phyloP scores from a whole-genome alignment of 2,113 vertebrate genomes.

The Bufo bufo region DNA sequence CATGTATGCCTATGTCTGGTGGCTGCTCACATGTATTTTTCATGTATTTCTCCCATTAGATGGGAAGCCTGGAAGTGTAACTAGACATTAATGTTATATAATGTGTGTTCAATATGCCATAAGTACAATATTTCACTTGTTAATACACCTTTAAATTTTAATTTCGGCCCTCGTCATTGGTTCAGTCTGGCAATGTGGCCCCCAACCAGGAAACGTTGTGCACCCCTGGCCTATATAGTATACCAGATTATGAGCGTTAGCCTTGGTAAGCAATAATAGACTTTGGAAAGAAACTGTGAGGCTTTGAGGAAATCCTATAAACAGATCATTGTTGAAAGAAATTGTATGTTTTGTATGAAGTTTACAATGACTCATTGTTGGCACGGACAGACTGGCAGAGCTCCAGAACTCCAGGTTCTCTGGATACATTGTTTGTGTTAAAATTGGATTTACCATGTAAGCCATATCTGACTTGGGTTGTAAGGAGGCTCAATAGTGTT shows the following conservation, averaged over 20 bases:
- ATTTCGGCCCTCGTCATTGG: too few relatives aligned
- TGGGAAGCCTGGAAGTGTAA: too few relatives aligned
- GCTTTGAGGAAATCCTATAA: conserved; percentile 11
- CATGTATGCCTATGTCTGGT: too few relatives aligned
- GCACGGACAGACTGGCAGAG: conserved; percentile 6
- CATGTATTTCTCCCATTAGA: too few relatives aligned
- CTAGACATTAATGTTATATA: too few relatives aligned
- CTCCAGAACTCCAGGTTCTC: conserved; percentile 6
- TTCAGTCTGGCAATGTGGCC: too few relatives aligned
- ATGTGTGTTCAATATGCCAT: too few relatives aligned
- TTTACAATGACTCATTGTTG: conserved; percentile 29
- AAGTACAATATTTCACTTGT: too few relatives aligned
- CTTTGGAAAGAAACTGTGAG: not conserved
- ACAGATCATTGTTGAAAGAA: not conserved
- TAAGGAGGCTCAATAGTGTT: not conserved
- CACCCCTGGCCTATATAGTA: not conserved
- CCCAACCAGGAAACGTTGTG: too few relatives aligned
- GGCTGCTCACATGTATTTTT: too few relatives aligned
- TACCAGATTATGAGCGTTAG: not conserved
- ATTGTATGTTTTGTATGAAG: conserved; percentile 28
- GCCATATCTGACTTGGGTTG: not conserved
- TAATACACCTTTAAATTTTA: too few relatives aligned
- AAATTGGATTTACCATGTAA: not conserved
- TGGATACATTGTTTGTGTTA: not conserved
- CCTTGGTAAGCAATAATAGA: not conserved